Evolutionary conservation across 2,888 invertebrate genomes (phyloP), one percentile per base, ranked within the genome.

Genomic region (Hyles lineata): DNA sequence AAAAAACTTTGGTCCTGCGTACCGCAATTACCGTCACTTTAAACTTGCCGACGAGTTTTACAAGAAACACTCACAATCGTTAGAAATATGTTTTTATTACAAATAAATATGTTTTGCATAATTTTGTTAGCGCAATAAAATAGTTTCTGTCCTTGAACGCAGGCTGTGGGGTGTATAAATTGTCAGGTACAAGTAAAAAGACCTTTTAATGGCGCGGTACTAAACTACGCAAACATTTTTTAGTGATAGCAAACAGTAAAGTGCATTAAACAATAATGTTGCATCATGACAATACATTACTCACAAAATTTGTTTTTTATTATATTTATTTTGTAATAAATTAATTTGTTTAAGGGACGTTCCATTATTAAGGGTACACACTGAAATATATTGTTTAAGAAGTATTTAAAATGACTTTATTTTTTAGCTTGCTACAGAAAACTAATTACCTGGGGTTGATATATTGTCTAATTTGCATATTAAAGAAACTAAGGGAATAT

Each of bases 31-130:
- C 43, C 67, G 23, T 67, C 67, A 15, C 50, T 75, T 74, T 74
- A 78, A 74, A 63, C 73, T 75, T 43, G 75, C 80, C 79, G 80
- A 74, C 80, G 76, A 77, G 77, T n/a, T n/a, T 35, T 67, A 67
- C 43, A 35, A 67, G 72, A 62, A 67, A 43, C 19, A 17, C 67
- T 50, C n/a, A 63, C 50, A 43, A 67, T 50, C 50, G 43, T 67
- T 23, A n/a, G 23, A 67, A 67, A 67, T 50, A 50, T 32, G 23
- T 71, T 73, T 74, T 76, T 75, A 62, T 74, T 74, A 76, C 76
- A 78, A 74, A 77, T 74, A 67, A 67, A 67, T 50, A 67, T 67
- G 50, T 67, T 60, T 67, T 67, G 67, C 67, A 67, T 67, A 67
- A 67, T 50, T 67, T 67, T 67, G 67, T 67, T 67, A 67, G n/a